Evolutionary conservation across 2,888 invertebrate genomes (phyloP).

Genomic region (Chymomyza procnemis): DNA sequence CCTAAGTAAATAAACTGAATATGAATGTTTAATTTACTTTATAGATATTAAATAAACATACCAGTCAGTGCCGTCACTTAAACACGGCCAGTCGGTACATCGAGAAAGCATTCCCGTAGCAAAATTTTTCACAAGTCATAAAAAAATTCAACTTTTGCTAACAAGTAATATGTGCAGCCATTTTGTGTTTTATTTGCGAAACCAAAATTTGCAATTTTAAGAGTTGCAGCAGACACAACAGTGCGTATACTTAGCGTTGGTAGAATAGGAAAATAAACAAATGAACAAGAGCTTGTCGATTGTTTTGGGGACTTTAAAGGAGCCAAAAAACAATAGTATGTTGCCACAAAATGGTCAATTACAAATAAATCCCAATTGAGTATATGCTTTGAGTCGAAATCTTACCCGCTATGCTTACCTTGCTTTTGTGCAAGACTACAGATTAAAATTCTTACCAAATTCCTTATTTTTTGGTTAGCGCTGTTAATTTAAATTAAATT

Average conservation of each 20-base stretch:
- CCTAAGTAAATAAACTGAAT: slow-evolving; percentile 71
- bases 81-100: neutral
- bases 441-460: neutral
- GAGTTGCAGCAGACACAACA: slow-evolving; percentile 26
- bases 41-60: slow-evolving; percentile 70
- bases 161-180: neutral
- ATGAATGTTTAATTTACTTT: slow-evolving; percentile 71
- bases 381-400: neutral
- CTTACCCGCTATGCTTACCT: neutral
- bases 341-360: neutral
- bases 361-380: neutral
- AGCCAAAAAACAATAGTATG: neutral
- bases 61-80: slow-evolving; percentile 6
- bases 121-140: slow-evolving; percentile 15
- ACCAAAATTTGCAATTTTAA: slow-evolving; percentile 48
- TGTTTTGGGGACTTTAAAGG: neutral
- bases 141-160: neutral
- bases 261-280: neutral
- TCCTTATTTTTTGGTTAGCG: neutral
- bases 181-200: slow-evolving; percentile 23
- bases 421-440: neutral
- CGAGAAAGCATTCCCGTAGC: neutral
- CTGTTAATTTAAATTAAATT: slow-evolving; percentile 42
- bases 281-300: neutral
- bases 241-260: neutral